phyloP scores from a whole-genome alignment of 2,888 invertebrate species.

The Deilephila elpenor region DNA sequence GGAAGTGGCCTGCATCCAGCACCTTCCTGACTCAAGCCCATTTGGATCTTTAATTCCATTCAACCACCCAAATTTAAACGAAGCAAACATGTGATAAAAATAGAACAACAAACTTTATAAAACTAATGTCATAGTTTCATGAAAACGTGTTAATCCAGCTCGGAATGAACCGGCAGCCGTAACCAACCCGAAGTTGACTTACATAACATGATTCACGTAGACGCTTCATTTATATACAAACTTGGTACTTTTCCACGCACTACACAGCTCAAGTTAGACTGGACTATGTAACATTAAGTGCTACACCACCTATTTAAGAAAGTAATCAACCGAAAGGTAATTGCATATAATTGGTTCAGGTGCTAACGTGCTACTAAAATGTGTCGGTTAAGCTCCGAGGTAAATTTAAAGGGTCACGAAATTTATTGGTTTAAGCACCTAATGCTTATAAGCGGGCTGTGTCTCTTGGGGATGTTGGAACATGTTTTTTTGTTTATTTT shows the following conservation, averaged over 20 bases:
- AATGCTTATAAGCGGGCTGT: neutral
- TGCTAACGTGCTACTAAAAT: conserved; percentile 55
- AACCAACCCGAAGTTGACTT: neutral
- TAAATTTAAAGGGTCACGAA: conserved; percentile 28
- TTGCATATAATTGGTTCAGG: conserved; percentile 65
- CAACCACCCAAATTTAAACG: too few relatives aligned
- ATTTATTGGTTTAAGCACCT: conserved; percentile 25
- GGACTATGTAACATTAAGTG: neutral
- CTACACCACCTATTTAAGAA: conserved; percentile 60
- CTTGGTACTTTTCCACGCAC: neutral
- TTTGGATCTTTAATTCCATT: too few relatives aligned
- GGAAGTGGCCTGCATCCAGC: too few relatives aligned
- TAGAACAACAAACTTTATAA: neutral
- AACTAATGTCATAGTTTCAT: conserved; percentile 37
- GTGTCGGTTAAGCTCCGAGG: conserved; percentile 25
- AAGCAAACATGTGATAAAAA: neutral
- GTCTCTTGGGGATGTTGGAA: neutral
- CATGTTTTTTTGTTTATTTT: neutral
- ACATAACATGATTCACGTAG: conserved; percentile 12
- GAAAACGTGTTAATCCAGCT: conserved; percentile 49
- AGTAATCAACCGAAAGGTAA: conserved; percentile 58
- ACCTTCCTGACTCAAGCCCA: too few relatives aligned
- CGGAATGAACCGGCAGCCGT: conserved; percentile 41
- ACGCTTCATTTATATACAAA: neutral
- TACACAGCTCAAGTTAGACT: neutral